Percentiles rank a stretch among this genome's conserved stretches.
phyloP scores from a whole-genome alignment of 2,888 invertebrate species.

The Leucoma salicis region DNA sequence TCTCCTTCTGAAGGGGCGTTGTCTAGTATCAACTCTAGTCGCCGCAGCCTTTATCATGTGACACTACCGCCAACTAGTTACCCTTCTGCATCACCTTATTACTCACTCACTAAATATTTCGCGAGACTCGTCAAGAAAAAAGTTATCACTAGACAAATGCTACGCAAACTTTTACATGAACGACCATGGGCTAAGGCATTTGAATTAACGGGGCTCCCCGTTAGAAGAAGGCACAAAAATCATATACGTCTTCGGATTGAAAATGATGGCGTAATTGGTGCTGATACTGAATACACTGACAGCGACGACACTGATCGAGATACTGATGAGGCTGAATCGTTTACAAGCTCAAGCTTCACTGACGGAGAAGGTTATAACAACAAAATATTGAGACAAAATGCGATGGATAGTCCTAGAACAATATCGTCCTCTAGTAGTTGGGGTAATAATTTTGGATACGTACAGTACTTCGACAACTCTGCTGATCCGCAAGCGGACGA shows the following conservation, averaged over 20 bases:
- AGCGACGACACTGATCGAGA: constrained; percentile 68
- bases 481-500: constrained; percentile 65
- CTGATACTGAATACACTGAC: constrained; percentile 69
- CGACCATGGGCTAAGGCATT: constrained; percentile 77
- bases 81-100: constrained; percentile 89
- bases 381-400: constrained; percentile 83
- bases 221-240: constrained; percentile 70
- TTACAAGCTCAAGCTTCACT: constrained; percentile 62
- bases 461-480: constrained; percentile 83
- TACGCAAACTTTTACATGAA: constrained; percentile 88
- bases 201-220: constrained; percentile 70
- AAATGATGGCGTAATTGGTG: constrained; percentile 66
- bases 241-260: constrained; percentile 67
- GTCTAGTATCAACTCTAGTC: constrained; percentile 78
- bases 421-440: constrained; percentile 79
- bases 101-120: constrained; percentile 89
- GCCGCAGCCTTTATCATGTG: constrained; percentile 80
- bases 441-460: constrained; percentile 85
- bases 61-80: constrained; percentile 88
- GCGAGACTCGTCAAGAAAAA: constrained; percentile 88
- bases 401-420: constrained; percentile 77
- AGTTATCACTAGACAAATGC: constrained; percentile 85
- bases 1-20: constrained; percentile 80
- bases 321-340: constrained; percentile 67
- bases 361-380: constrained; percentile 54